Percentiles rank a stretch among this genome's conserved stretches.
These are phyloP conservation scores for Trichechus manatus DNA, from an alignment of 2,113 vertebrate species.

Conservation along the genomic window DNA sequence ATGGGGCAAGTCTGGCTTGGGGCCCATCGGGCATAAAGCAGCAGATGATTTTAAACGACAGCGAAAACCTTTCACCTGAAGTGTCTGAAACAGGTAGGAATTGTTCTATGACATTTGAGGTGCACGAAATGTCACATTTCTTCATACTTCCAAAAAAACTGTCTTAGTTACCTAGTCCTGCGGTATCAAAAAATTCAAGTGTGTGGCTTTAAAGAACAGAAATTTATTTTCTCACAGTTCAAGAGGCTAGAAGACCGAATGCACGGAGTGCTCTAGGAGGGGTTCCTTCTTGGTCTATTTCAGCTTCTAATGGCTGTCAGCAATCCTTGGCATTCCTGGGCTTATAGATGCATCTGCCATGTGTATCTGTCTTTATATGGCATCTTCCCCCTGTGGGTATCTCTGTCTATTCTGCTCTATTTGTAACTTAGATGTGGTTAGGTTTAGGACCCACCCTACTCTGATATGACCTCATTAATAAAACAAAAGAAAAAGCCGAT, in stretches of 20 bases:
- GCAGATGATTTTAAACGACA: neutral
- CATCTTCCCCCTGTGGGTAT: neutral
- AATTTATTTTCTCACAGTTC: neutral
- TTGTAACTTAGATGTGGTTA: neutral
- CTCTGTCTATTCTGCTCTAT: neutral
- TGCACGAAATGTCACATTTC: neutral
- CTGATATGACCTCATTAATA: neutral
- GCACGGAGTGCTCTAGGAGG: neutral
- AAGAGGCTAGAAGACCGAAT: neutral
- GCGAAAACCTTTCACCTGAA: neutral
- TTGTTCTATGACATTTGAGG: neutral
- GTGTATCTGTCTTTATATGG: neutral
- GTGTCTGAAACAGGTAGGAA: neutral
- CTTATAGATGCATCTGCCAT: neutral
- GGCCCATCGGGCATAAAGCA: neutral
- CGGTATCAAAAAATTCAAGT: neutral
- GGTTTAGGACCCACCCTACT: neutral
- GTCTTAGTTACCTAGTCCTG: neutral
- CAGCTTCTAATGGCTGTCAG: neutral
- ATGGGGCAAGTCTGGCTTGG: neutral
- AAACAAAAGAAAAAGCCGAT: neutral
- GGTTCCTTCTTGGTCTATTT: neutral
- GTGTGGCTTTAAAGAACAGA: neutral
- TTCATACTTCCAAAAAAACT: constrained; percentile 17
- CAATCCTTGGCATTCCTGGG: neutral